Conservation (phyloP, 2,113 vertebrate genomes). For the Erythrocebus patas region DNA sequence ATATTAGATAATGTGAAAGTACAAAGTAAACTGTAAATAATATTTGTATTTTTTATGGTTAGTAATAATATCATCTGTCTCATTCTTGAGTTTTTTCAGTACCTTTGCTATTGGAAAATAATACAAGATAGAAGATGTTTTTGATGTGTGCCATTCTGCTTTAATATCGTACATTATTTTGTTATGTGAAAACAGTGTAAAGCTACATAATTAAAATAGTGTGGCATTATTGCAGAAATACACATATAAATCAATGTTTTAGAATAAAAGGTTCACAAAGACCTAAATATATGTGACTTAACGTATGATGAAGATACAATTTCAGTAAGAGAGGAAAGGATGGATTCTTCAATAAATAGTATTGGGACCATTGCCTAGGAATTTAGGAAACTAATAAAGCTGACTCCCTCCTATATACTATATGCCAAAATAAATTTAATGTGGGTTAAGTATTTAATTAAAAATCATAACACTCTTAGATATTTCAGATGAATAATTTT, state of each 20-base stretch:
- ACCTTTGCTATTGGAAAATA: slow-evolving; percentile 5
- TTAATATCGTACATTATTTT: slow-evolving; percentile 21
- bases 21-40: neutral
- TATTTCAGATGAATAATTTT: slow-evolving; percentile 21
- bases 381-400: neutral
- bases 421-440: slow-evolving; percentile 2
- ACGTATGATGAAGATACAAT: neutral
- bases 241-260: neutral
- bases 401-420: neutral
- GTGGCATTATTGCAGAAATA: neutral
- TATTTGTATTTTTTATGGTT: neutral
- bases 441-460: slow-evolving; percentile 5
- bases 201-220: neutral
- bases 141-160: neutral
- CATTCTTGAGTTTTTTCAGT: slow-evolving; percentile 3
- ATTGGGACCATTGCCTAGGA: neutral
- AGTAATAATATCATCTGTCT: neutral
- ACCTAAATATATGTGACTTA: neutral
- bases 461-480: neutral
- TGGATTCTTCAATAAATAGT: neutral
- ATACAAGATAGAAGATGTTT: neutral
- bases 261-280: neutral
- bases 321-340: neutral
- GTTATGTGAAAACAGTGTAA: neutral
- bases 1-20: neutral